These are phyloP conservation scores for Equus przewalskii DNA, from an alignment of 2,113 vertebrate species.

Conservation along the genomic window DNA sequence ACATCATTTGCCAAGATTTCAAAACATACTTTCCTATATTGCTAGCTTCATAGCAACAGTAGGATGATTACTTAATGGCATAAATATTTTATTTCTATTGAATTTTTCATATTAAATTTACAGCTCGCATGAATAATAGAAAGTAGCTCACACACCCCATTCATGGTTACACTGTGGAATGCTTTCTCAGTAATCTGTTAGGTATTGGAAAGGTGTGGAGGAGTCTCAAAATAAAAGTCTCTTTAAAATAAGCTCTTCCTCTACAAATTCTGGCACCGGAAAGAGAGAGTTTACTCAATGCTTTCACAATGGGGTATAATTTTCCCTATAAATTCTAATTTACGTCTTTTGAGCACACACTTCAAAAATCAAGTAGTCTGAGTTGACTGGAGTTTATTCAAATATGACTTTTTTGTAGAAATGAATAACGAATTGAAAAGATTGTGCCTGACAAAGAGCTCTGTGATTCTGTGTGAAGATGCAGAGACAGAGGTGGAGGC, in stretches of 20 bases:
- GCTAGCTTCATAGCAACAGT: conserved; percentile 40
- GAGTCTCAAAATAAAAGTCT: conserved; percentile 72
- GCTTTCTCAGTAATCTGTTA: conserved; percentile 64
- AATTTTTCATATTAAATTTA: conserved; percentile 87
- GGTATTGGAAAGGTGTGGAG: conserved; percentile 65
- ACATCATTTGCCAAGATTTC: conserved; percentile 46
- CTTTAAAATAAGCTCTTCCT: conserved; percentile 65
- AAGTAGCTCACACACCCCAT: conserved; percentile 78
- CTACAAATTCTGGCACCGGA: conserved; percentile 69
- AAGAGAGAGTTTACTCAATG: conserved; percentile 67
- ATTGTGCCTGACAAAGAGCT: conserved; percentile 51
- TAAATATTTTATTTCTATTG: conserved; percentile 87
- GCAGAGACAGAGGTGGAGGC: background rate
- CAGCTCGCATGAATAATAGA: conserved; percentile 85
- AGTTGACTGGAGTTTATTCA: conserved; percentile 63
- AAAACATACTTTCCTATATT: conserved; percentile 51
- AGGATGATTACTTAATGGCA: conserved; percentile 80
- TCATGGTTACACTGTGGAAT: conserved; percentile 78
- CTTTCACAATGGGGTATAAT: conserved; percentile 51
- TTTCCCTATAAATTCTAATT: conserved; percentile 67
- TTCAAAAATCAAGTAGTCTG: conserved; percentile 76
- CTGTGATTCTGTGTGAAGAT: background rate
- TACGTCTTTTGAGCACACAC: conserved; percentile 67
- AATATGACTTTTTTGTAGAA: conserved; percentile 75
- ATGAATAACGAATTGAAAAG: conserved; percentile 78